Evolutionary conservation across 2,113 vertebrate species (phyloP), one percentile per base, ranked within the genome.

Genomic region (Chiloscyllium plagiosum): DNA sequence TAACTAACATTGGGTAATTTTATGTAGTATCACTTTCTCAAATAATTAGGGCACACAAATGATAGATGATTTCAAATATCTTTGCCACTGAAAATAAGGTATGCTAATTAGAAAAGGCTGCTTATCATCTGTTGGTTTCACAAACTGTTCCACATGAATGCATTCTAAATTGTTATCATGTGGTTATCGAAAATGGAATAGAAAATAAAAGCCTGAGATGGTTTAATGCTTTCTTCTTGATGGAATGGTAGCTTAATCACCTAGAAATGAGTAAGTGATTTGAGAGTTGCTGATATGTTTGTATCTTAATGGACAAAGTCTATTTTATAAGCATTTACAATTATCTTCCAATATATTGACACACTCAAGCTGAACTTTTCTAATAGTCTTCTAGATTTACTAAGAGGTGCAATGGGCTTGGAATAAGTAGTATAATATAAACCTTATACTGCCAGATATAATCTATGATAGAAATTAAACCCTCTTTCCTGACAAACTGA

Each of bases 371-470:
- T 72, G 69, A 95, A 22, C 37, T 95, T 95, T 69, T 24, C 42
- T 76, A 95, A 95, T 95, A 52, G 94, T 29, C 47, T 94, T 94
- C 68, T 72, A 52, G 69, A 95, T 95, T 70, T 33, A 33, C 37
- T 13, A 61, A 69, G 68, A 95, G 68, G 15, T 70, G 42, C 66
- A 94, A 47, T 94, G 37, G 2, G 69, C 3, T 72, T 50, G 7
- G 94, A 12, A 72, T 42, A 7, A 50, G 69, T 13, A 52, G 42
- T 24, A 72, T 72, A 72, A 72, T 95, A n/a, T 61, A 90, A 90
- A 90, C 56, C 87, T 90, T 69, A 94, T 50, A 47, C 93, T 94
- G 93, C 47, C 66, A 94, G 66, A 94, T 69, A 70, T 76, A 70
- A 95, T 95, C 68, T 72, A 68, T 94, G 92, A 19, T 42, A 95